Evolutionary conservation across 2,113 vertebrate genomes (phyloP).

Genomic region (Gymnarchus niloticus): DNA sequence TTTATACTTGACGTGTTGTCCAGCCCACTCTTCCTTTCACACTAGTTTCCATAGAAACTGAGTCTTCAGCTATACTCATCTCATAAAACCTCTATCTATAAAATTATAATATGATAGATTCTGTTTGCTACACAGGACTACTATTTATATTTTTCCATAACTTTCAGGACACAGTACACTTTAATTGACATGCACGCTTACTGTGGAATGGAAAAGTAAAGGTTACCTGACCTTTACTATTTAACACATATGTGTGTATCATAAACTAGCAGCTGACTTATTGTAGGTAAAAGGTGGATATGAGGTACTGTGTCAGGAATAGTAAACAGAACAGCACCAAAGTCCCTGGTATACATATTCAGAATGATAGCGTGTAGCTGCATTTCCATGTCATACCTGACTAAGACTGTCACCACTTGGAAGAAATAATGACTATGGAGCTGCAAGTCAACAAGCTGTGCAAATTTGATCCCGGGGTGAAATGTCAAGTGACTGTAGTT

Average conservation of each 20-base stretch:
- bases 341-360: neutral
- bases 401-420: slow-evolving; percentile 2
- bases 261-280: neutral
- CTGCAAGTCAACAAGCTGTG: neutral
- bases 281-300: neutral
- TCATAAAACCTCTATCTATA: neutral
- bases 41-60: slow-evolving; percentile 13
- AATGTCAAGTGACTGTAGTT: slow-evolving; percentile 13
- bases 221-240: neutral
- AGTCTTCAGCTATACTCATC: neutral
- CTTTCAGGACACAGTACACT: neutral
- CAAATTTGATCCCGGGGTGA: neutral
- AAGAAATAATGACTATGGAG: neutral
- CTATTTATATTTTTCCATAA: neutral
- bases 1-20: neutral
- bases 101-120: neutral
- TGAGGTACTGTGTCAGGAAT: neutral
- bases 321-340: neutral
- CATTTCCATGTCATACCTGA: neutral
- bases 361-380: neutral
- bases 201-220: neutral
- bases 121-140: neutral
- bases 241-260: neutral
- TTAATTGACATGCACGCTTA: neutral
- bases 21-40: neutral